Base-by-base conservation (phyloP, 2,888 invertebrate genomes). In the Phortica magna region DNA sequence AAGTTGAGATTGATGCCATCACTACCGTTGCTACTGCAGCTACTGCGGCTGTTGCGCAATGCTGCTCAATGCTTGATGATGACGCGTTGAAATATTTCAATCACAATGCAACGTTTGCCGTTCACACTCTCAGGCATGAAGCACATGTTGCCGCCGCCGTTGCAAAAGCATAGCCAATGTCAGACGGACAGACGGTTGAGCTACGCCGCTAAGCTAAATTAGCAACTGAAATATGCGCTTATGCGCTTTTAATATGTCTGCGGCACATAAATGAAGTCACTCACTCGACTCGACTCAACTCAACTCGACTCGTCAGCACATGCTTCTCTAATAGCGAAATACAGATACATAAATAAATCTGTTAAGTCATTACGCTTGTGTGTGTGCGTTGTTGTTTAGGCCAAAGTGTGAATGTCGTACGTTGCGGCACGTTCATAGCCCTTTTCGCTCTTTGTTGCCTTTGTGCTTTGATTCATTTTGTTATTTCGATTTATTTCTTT, bases 1-100 rank as follows among this genome's bases (percentile, higher is more conserved):
- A 53, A 72, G 43, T 42, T 19, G 17, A 61, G 59, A 48, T 19
- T 76, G 72, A 79, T 79, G 79, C 75, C 71, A 76, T 65, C 73
- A n/a, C 74, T 61, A 43, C 59, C 22, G 39, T 57, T 7, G 41
- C 10, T 3, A 67, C 53, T 59, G 55, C 12, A 41, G 14, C 22
- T 22, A 48, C 39, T 71, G 53, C n/a, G 9, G 55, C 55, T 65
- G 39, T 39, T 31, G 55, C 31, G 2, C 31, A 31, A 31, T 31
- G 53, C 12, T 71, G 55, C 31, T 31, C 31, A 31, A 31, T 31
- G 53, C 12, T 71, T 71, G 70, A 71, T 71, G 70, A 71, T 71
- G 53, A 71, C 55, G 70, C 70, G 55, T 71, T 71, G 70, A 71
- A 71, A 71, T 71, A 71, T 71, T 71, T 71, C 70, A 71, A 71